Percentiles rank a stretch among this genome's conserved stretches.
Conservation (phyloP, 1,140 invertebrate genomes). For the Rhynchophorus ferrugineus region DNA sequence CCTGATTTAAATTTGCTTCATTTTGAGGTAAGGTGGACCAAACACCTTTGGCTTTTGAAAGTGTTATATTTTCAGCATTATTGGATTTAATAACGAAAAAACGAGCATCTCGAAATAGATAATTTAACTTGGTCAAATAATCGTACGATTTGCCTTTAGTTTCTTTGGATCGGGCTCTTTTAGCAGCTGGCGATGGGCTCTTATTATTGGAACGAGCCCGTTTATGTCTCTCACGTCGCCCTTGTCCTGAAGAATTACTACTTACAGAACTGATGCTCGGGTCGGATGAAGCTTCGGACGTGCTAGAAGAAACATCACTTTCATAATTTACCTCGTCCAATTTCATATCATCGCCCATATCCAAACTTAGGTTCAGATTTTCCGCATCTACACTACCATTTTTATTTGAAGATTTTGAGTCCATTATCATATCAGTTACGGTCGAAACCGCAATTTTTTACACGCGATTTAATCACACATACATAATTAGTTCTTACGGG, state of each 20-base stretch:
- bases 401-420: constrained; percentile 33
- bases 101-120: constrained; percentile 87
- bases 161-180: constrained; percentile 48
- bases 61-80: constrained; percentile 91
- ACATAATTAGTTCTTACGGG: not conserved
- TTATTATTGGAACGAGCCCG: constrained; percentile 45
- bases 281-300: constrained; percentile 57
- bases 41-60: constrained; percentile 92
- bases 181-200: constrained; percentile 45
- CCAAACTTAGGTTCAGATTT: constrained; percentile 38
- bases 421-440: constrained; percentile 30
- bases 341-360: constrained; percentile 41
- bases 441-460: not conserved
- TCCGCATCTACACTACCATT: constrained; percentile 38
- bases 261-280: constrained; percentile 69
- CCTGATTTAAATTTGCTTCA: constrained; percentile 92
- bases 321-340: constrained; percentile 48
- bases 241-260: constrained; percentile 52
- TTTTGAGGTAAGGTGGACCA: constrained; percentile 98
- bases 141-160: constrained; percentile 63
- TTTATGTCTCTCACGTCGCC: constrained; percentile 45
- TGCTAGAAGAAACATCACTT: constrained; percentile 70
- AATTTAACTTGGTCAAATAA: constrained; percentile 85
- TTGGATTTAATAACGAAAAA: constrained; percentile 98
- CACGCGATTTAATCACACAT: not conserved